Evolutionary conservation across 2,797 vertebrate genomes (phyloP).

Genomic region (Malacoraja senta): DNA sequence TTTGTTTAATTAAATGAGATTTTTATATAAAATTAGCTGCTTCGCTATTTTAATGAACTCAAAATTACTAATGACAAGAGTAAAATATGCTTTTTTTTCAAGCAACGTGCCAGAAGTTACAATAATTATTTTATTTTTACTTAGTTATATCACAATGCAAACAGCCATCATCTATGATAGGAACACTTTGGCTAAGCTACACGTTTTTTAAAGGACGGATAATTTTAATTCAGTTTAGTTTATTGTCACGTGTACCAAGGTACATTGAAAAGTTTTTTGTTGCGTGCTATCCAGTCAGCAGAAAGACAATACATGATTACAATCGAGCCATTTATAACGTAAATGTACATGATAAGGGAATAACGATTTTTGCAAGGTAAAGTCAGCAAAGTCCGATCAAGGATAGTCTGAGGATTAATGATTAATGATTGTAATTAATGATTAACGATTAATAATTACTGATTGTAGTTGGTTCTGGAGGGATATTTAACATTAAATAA

Average conservation of each 20-base stretch:
- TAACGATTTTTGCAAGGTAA: no score
- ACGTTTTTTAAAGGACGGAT: background rate
- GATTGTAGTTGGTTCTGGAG: background rate
- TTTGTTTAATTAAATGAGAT: background rate
- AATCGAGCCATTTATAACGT: no score
- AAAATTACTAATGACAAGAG: background rate
- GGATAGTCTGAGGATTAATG: no score
- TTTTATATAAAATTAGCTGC: background rate
- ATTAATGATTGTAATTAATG: no score
- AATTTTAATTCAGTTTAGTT: background rate
- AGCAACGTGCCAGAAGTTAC: background rate
- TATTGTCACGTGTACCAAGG: no score
- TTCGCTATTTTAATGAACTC: background rate
- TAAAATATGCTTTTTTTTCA: background rate
- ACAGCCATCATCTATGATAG: background rate
- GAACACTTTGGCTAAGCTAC: background rate
- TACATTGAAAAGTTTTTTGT: no score
- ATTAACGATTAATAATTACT: background rate
- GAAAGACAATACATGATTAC: no score
- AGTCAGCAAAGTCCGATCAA: no score
- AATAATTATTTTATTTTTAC: background rate
- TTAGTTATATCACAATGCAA: background rate
- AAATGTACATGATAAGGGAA: no score
- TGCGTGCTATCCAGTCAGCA: no score
- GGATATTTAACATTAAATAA: background rate